Conservation (phyloP, 2,797 vertebrate species). For the Decapterus maruadsi region DNA sequence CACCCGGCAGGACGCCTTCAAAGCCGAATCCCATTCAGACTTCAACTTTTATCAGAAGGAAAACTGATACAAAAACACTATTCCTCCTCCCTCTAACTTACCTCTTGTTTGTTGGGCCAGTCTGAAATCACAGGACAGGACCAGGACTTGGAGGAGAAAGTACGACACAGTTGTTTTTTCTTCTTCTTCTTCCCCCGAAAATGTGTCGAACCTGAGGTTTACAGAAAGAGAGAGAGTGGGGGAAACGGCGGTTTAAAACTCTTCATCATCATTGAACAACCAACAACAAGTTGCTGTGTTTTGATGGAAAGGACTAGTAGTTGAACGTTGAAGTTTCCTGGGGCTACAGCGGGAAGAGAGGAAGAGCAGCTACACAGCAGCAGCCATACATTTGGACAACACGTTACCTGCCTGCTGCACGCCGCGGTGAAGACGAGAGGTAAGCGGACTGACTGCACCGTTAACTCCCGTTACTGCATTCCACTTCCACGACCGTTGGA, state of each 20-base stretch:
- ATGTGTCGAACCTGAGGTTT: conserved; percentile 55
- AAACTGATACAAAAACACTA: neutral
- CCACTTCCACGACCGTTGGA: neutral
- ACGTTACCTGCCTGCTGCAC: conserved; percentile 26
- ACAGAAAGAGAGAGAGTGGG: neutral
- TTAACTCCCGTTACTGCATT: conserved; percentile 31
- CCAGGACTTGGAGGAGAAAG: conserved; percentile 17
- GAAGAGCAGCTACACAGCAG: conserved; percentile 48
- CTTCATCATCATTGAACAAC: conserved; percentile 15
- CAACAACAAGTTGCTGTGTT: conserved; percentile 54
- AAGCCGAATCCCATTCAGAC: neutral
- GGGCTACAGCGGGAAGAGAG: conserved; percentile 31
- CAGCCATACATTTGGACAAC: conserved; percentile 27
- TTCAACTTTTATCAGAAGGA: neutral
- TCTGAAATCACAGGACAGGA: conserved; percentile 7
- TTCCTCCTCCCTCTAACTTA: too few relatives aligned
- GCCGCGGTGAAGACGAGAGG: conserved; percentile 43
- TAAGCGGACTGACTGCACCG: conserved; percentile 58
- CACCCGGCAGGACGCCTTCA: neutral
- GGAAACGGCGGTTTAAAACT: conserved; percentile 20
- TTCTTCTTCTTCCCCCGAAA: neutral
- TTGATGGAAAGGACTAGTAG: conserved; percentile 55
- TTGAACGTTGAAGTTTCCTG: conserved; percentile 42
- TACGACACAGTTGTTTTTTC: conserved; percentile 30
- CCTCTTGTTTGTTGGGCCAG: neutral